phyloP scores from a whole-genome alignment of 2,113 vertebrate species.

The Rhinolophus sinicus region DNA sequence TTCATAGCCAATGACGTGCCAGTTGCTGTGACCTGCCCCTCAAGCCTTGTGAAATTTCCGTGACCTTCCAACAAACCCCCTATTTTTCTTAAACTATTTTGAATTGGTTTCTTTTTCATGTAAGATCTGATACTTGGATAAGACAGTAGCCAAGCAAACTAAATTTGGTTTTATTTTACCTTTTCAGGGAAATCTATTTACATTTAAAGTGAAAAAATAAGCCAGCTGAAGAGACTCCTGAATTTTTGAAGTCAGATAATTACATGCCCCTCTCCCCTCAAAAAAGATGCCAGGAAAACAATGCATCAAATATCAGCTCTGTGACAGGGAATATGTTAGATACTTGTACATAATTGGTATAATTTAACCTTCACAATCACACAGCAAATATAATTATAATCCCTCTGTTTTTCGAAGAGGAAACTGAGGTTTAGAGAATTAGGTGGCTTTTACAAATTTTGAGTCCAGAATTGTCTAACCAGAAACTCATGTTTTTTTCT shows the following conservation, averaged over 20 bases:
- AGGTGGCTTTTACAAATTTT: background rate
- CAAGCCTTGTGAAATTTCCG: background rate
- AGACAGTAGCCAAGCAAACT: background rate
- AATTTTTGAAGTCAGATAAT: constrained; percentile 28
- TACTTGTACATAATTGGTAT: background rate
- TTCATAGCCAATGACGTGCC: background rate
- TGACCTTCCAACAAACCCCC: background rate
- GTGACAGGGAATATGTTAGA: background rate
- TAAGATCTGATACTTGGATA: background rate
- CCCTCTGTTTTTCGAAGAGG: background rate
- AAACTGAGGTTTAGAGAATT: background rate
- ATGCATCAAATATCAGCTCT: background rate
- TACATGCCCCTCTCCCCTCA: background rate
- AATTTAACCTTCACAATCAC: background rate
- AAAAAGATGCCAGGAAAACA: background rate
- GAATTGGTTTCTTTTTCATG: background rate
- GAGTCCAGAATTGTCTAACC: background rate
- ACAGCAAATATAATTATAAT: background rate
- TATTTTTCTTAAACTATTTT: background rate
- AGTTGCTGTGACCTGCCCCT: background rate
- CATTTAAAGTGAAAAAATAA: background rate
- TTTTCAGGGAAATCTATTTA: background rate
- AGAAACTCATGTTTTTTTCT: background rate
- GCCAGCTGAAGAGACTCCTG: background rate
- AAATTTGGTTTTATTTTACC: background rate